phyloP scores from a whole-genome alignment of 2,888 invertebrate species.

The Drosophila merina region DNA sequence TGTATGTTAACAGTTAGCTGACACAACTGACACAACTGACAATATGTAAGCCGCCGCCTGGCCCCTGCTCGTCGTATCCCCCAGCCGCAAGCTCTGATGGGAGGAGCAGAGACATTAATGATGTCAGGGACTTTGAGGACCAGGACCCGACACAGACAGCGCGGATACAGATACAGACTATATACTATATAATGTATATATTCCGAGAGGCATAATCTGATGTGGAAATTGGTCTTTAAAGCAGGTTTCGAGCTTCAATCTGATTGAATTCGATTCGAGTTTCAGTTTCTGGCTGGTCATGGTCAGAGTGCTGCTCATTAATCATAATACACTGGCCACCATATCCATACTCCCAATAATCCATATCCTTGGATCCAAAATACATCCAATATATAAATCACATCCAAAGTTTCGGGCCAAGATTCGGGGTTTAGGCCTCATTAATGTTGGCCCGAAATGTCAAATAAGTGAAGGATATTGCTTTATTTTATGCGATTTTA shows the following conservation, averaged over 20 bases:
- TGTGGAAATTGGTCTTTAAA: neutral
- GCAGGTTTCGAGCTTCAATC: slow-evolving; percentile 10
- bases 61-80: neutral
- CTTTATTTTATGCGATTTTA: slow-evolving; percentile 74
- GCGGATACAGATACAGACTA: neutral
- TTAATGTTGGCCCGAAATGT: slow-evolving; percentile 53
- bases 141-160: slow-evolving; percentile 1
- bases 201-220: neutral
- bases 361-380: neutral
- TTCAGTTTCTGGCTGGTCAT: slow-evolving; percentile 6
- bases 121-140: slow-evolving; percentile 58
- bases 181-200: neutral
- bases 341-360: neutral
- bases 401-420: neutral
- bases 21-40: slow-evolving; percentile 40
- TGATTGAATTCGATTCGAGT: slow-evolving; percentile 27
- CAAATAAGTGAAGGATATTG: slow-evolving; percentile 78
- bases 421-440: slow-evolving; percentile 22
- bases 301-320: slow-evolving; percentile 17
- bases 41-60: slow-evolving; percentile 26
- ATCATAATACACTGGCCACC: slow-evolving; percentile 16
- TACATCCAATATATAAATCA: neutral
- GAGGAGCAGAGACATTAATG: slow-evolving; percentile 49
- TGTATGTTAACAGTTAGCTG: slow-evolving; percentile 30
- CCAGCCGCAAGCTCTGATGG: neutral